Base-by-base conservation (phyloP, 2,888 invertebrate genomes). In the Agriopis aurantiaria region DNA sequence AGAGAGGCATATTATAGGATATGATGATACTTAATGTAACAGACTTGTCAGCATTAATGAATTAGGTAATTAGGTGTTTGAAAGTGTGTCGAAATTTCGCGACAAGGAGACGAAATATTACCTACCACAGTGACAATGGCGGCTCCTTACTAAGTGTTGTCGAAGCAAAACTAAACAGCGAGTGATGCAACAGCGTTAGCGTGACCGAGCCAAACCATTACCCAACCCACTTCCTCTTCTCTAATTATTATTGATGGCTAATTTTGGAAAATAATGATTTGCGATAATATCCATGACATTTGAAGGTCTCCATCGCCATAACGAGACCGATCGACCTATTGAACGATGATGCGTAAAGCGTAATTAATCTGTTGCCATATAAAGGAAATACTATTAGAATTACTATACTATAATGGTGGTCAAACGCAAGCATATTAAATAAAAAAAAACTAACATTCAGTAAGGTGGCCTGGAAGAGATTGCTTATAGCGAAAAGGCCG, bases 1-100 rank as follows among this genome's bases (percentile, higher is more conserved):
- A 6, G 1, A 43, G 1, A 43, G 9, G 9, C 3, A 9, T 43
- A 43, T 43, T 43, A 9, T 43, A 43, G 43, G 9, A 43, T 10
- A 43, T 43, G 43, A 43, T 0, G 9, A 43, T 7, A 43, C 43
- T 43, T 43, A 43, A 43, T 43, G 43, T 6, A 43, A 75, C 72
- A 69, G 74, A 76, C 74, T 71, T 79, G 48, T 59, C 62, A 33
- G 43, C 43, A 14, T 58, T 58, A 23, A 72, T 78, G 74, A 69
- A 71, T 78, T 58, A 58, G 17, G 17, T 58, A 46, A 33, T n/a
- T 7, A 23, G 80, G 80, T 75, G 77, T 77, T 80, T 69, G 82
- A 85, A 84, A 85, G 83, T 82, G 82, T 82, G 76, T 68, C 80
- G 74, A 78, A 76, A 72, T 73, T 66, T 72, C 65, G 65, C 43